phyloP scores from a whole-genome alignment of 2,888 invertebrate species.

The Cyaniris semiargus region DNA sequence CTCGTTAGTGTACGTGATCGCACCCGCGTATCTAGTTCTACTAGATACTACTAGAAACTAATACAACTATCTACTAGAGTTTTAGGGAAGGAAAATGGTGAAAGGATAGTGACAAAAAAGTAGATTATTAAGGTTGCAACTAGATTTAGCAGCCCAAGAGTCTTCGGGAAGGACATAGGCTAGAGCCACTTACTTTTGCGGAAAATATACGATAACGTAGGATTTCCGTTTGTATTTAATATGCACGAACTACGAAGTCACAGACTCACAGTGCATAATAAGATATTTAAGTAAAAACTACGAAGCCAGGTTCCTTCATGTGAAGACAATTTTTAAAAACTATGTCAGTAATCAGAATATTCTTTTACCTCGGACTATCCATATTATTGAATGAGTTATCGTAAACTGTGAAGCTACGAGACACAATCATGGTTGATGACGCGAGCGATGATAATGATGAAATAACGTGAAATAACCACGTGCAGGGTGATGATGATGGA shows the following conservation, averaged over 20 bases:
- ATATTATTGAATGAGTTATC: neutral
- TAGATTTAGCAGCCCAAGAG: no score
- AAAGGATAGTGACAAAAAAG: neutral
- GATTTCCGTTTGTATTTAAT: no score
- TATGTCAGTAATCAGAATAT: neutral
- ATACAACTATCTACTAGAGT: neutral
- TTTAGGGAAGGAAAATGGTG: neutral
- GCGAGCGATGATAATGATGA: neutral
- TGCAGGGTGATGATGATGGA: neutral
- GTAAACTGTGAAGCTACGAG: neutral
- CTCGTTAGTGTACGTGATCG: conserved; percentile 2
- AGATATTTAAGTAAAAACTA: no score
- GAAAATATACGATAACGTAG: no score
- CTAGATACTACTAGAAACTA: neutral
- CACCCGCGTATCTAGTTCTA: neutral
- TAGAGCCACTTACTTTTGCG: no score
- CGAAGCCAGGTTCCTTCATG: no score
- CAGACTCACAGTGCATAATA: no score
- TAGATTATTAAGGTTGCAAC: neutral
- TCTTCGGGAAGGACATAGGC: no score
- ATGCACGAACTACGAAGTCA: no score
- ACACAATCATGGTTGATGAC: neutral
- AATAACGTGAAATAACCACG: neutral
- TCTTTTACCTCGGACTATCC: neutral
- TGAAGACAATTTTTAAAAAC: no score